Evolutionary conservation across 2,888 invertebrate genomes (phyloP), one percentile per base, ranked within the genome.

Genomic region (Andrena bucephala): DNA sequence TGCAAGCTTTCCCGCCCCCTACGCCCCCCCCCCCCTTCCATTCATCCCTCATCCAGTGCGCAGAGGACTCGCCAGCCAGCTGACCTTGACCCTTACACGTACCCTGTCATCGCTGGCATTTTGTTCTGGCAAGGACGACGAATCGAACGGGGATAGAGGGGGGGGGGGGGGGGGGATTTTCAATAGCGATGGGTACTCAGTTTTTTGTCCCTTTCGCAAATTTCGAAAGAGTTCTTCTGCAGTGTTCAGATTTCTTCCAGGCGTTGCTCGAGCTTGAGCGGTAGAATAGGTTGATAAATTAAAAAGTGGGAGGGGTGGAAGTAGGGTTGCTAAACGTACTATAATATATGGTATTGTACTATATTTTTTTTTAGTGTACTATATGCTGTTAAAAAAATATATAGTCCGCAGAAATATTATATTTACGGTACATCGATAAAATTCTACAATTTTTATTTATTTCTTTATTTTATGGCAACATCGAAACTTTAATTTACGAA

Each of bases 31-130:
- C 4, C 20, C 42, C 42, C 42, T 13, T 42, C 42, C 42, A 42
- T 42, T 42, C 36, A 2, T 33, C 24, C 16, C 69, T 20, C 36
- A 13, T 36, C 27, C 8, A 13, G 2, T 36, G 80, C 72, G 72
- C 68, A 63, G 66, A 67, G 75, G 54, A 74, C 50, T 66, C 31
- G 54, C 54, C 42, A 69, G 60, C 60, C 70, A 68, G 66, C 54
- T 16, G 71, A 83, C 83, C 83, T 83, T 83, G 83, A 83, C 83
- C 83, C 77, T 63, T 54, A 24, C 69, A 67, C 65, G 66, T 70
- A 68, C 70, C 77, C 74, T 66, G 66, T 83, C 73, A 82, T 83
- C 71, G 77, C 27, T 54, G 77, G 48, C 42, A 68, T 77, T 82
- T 71, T 65, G 52, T 65, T 74, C 74, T 33, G 83, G 62, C 74